Base-by-base conservation (phyloP, 1,140 invertebrate genomes). In the Melanaphis sacchari region DNA sequence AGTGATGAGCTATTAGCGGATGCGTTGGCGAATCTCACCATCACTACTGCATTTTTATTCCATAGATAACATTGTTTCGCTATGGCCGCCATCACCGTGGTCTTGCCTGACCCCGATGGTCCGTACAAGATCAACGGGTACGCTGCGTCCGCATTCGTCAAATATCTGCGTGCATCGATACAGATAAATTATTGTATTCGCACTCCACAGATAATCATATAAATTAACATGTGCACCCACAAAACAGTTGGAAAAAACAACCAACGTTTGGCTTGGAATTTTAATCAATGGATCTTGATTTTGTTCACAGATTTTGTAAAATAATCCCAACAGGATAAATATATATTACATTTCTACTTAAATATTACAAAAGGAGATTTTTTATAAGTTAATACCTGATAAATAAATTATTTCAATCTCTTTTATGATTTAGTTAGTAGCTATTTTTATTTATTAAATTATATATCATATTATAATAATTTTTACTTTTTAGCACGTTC, bases 31-130 rank as follows among this genome's bases (percentile, higher is more conserved):
- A 97, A 97, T 94, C 97, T 96, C 81, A 96, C 95, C 24, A 97
- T 94, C 5, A 96, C 89, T 0, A 88, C 93, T 40, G 54, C 36
- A 36, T 97, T 96, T 4, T 96, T 96, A 94, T 96, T 96, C 97
- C 97, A 97, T 94, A 95, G 96, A 94, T 96, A 96, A 95, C 95
- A 96, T 94, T 96, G 96, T 94, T 97, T 96, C 46, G 96, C 96
- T 9, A 97, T 96, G 94, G 97, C 96, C 6, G 97, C 97, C 18
- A 98, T 95, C 11, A 98, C 95, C 11, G 97, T 97, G 6, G 97
- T 97, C 95, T 98, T 98, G 1, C 98, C 98, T 95, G 97, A 97
- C 38, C 98, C 98, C 24, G 96, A 96, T 52, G 96, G 96, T 0
- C 98, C 98, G 94, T 97, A 96, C n/a, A 98, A 95, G 26, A 98